These are phyloP conservation scores for Polydrusus tereticollis DNA, from an alignment of 2,888 invertebrate species.

Conservation along the genomic window DNA sequence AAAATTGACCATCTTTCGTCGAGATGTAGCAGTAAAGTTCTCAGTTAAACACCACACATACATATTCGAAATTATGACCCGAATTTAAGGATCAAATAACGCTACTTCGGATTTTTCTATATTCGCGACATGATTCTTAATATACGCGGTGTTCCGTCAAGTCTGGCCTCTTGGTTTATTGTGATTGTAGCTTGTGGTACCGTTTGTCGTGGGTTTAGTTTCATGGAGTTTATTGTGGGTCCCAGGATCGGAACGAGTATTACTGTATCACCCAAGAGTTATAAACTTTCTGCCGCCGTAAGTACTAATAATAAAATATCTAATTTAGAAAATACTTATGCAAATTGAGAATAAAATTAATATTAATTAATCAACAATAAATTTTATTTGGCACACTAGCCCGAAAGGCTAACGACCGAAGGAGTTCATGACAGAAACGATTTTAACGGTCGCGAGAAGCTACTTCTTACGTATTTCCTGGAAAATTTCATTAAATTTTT, in stretches of 20 bases:
- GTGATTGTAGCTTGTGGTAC: not conserved
- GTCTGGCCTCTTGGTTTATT: constrained; percentile 4
- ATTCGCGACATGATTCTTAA: constrained; percentile 46
- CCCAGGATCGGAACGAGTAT: constrained; percentile 47
- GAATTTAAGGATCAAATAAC: constrained; percentile 46
- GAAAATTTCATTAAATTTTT: too few relatives aligned
- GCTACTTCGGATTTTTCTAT: constrained; percentile 40
- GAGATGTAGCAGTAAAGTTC: constrained; percentile 49
- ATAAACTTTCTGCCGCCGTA: constrained; percentile 45
- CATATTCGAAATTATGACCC: constrained; percentile 49
- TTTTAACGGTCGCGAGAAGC: not conserved
- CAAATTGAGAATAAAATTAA: not conserved
- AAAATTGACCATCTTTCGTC: constrained; percentile 44
- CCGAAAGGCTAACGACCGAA: constrained; percentile 5
- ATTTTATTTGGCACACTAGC: constrained; percentile 4
- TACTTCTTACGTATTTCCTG: not conserved
- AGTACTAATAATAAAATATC: constrained; percentile 36
- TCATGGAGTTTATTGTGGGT: constrained; percentile 52
- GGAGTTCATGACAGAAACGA: not conserved
- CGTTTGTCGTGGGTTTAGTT: constrained; percentile 34
- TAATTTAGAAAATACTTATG: not conserved
- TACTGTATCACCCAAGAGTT: constrained; percentile 36
- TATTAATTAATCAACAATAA: not conserved
- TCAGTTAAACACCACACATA: constrained; percentile 40
- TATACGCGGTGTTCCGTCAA: constrained; percentile 30